phyloP scores from a whole-genome alignment of 1,140 invertebrate genomes.

The Heliconius nattereri region DNA sequence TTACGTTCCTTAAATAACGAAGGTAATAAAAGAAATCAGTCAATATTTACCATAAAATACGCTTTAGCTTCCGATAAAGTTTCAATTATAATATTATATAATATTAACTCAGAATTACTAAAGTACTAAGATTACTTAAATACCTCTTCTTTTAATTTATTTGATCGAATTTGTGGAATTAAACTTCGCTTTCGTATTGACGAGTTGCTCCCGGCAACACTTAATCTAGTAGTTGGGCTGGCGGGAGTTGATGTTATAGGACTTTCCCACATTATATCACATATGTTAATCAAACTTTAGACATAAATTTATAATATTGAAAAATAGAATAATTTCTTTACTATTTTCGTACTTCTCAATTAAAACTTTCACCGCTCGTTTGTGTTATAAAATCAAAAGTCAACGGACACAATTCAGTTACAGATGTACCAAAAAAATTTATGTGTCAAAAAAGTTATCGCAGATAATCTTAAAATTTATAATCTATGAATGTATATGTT shows the following conservation, averaged over 20 bases:
- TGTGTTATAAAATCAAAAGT: slow-evolving; percentile 46
- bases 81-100: background rate
- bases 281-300: slow-evolving; percentile 31
- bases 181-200: slow-evolving; percentile 64
- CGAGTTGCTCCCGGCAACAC: slow-evolving; percentile 69
- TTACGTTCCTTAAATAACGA: slow-evolving; percentile 63
- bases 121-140: background rate
- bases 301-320: slow-evolving; percentile 6
- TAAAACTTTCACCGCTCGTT: background rate
- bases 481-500: background rate
- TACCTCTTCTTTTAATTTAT: slow-evolving; percentile 57
- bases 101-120: background rate
- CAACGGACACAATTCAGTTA: slow-evolving; percentile 48
- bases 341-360: background rate
- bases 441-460: background rate
- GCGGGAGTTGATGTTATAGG: slow-evolving; percentile 60
- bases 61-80: background rate
- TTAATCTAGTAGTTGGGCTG: slow-evolving; percentile 49
- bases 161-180: slow-evolving; percentile 55
- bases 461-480: background rate
- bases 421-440: background rate
- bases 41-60: background rate
- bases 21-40: background rate
- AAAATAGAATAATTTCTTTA: slow-evolving; percentile 6
- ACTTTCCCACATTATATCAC: slow-evolving; percentile 60